Conservation (phyloP, 2,797 vertebrate species). For the Phoeniculus purpureus region DNA sequence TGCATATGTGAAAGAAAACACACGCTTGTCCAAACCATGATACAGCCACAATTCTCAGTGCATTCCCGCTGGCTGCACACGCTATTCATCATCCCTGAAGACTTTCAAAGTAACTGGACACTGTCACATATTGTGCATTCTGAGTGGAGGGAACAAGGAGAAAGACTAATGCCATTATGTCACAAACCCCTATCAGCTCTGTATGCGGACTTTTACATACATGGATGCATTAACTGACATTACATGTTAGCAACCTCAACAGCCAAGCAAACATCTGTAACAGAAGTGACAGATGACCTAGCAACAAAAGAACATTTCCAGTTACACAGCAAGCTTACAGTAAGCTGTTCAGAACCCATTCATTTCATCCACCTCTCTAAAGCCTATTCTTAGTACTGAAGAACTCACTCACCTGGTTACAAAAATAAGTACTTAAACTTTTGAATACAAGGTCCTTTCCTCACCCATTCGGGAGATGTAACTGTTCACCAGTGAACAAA, state of each 20-base stretch:
- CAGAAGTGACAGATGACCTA: background rate
- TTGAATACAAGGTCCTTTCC: background rate
- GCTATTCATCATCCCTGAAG: background rate
- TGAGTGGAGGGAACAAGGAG: rapidly evolving
- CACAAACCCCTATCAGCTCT: background rate
- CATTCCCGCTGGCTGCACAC: background rate
- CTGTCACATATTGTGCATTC: background rate
- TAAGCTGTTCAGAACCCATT: background rate
- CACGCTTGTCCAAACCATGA: background rate
- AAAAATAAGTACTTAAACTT: background rate
- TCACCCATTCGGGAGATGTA: background rate
- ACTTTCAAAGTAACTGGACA: background rate
- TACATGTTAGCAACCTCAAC: background rate
- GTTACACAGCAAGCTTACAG: background rate
- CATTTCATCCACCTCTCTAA: background rate
- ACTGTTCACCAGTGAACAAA: background rate
- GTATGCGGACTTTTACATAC: background rate
- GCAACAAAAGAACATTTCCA: background rate
- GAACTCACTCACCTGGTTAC: background rate
- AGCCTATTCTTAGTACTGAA: background rate
- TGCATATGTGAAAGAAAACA: background rate
- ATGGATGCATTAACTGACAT: background rate
- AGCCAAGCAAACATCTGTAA: background rate
- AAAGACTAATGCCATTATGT: background rate
- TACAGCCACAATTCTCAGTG: background rate